Percentiles rank a stretch among this genome's conserved stretches.
phyloP scores from a whole-genome alignment of 2,797 vertebrate species.

The Scomberomorus guttatus region DNA sequence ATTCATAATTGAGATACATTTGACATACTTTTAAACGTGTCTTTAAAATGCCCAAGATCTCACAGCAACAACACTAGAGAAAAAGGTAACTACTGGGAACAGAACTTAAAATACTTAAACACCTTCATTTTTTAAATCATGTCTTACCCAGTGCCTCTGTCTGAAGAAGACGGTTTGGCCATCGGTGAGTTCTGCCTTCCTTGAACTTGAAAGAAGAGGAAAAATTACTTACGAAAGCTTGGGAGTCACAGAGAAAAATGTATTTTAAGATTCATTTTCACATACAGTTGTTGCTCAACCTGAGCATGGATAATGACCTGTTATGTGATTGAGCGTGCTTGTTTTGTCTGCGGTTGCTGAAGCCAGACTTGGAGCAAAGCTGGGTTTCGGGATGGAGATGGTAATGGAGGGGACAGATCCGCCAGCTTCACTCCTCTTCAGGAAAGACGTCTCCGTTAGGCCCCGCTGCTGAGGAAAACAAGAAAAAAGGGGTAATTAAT shows the following conservation, averaged over 20 bases:
- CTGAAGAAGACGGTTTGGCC: constrained; percentile 82
- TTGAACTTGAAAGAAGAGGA: constrained; percentile 67
- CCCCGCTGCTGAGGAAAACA: constrained; percentile 78
- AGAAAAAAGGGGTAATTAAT: not conserved
- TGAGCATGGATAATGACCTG: constrained; percentile 46
- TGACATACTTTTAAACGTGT: too few species aligned
- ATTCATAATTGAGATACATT: too few species aligned
- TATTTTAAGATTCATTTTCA: not conserved
- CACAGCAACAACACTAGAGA: not conserved
- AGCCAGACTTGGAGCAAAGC: constrained; percentile 54
- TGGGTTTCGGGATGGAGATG: constrained; percentile 80
- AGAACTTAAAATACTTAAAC: not conserved
- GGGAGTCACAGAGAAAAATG: not conserved
- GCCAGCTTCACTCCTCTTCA: constrained; percentile 79
- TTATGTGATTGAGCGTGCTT: constrained; percentile 53
- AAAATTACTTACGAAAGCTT: not conserved
- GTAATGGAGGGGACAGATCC: constrained; percentile 71
- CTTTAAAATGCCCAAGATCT: too few species aligned
- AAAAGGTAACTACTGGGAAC: not conserved
- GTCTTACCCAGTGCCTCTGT: constrained; percentile 81
- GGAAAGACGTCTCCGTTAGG: constrained; percentile 74
- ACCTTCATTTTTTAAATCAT: too few species aligned
- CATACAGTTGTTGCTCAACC: not conserved
- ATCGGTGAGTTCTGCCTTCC: constrained; percentile 80
- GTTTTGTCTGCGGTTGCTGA: constrained; percentile 68